Evolutionary conservation across 2,113 vertebrate species (phyloP).

Genomic region (Cygnus buccinator): DNA sequence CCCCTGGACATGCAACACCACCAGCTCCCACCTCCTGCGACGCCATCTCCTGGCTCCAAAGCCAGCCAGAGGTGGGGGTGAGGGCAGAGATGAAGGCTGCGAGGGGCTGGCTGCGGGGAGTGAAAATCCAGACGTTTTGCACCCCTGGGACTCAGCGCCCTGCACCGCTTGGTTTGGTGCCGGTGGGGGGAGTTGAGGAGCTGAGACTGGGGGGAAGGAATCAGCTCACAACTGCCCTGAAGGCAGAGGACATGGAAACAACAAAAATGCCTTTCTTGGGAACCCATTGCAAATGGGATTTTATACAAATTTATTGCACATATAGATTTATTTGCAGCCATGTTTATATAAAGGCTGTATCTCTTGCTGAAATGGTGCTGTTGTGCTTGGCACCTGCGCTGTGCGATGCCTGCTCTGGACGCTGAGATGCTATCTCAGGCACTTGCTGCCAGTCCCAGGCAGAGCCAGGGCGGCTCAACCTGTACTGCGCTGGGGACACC

Average conservation of each 20-base stretch:
- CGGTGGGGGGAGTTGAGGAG: not conserved
- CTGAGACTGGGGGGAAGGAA: not conserved
- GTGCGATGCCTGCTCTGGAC: not conserved
- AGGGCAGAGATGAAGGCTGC: not conserved
- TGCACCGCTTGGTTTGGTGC: not conserved
- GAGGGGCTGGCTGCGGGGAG: not conserved
- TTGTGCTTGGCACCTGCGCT: not conserved
- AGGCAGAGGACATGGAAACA: not conserved
- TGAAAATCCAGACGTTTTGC: not conserved
- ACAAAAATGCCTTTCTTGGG: not conserved
- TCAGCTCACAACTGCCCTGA: rapidly evolving
- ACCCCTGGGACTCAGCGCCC: not conserved
- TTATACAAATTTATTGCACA: not conserved
- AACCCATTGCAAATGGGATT: not conserved
- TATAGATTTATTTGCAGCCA: not conserved
- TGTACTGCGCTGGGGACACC: not conserved
- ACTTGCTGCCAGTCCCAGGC: not conserved
- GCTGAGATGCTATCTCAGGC: conserved; percentile 20
- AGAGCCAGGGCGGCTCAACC: conserved; percentile 49
- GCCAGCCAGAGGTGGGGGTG: too few relatives aligned
- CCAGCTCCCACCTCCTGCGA: not conserved
- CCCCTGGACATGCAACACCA: not conserved
- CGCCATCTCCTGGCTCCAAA: not conserved
- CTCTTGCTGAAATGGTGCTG: not conserved
- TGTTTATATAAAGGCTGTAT: rapidly evolving